Evolutionary conservation across 2,888 invertebrate species (phyloP).

Genomic region (Mimas tiliae): DNA sequence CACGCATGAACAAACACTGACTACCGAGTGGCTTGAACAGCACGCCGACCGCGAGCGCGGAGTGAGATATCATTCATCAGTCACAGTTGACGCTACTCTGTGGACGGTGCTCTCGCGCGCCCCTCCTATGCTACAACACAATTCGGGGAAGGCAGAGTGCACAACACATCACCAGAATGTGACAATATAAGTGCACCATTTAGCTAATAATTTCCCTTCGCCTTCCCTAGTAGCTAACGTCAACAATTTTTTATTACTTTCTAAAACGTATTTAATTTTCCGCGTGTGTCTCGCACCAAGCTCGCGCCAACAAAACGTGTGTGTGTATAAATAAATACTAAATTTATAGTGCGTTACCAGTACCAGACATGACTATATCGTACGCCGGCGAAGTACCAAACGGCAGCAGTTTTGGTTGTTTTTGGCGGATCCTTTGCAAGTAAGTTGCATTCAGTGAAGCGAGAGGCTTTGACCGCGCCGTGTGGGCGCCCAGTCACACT

Average conservation of each 20-base stretch:
- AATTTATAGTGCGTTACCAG: slow-evolving; percentile 66
- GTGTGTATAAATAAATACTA: slow-evolving; percentile 79
- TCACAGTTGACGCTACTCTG: slow-evolving; percentile 63
- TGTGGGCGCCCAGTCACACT: slow-evolving; percentile 36
- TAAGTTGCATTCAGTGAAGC: slow-evolving; percentile 75
- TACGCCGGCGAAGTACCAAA: slow-evolving; percentile 96
- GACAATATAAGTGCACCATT: slow-evolving; percentile 70
- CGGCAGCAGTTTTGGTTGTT: slow-evolving; percentile 96
- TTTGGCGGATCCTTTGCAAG: slow-evolving; percentile 95
- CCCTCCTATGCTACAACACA: slow-evolving; percentile 56
- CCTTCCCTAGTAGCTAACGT: slow-evolving; percentile 66
- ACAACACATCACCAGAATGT: slow-evolving; percentile 77
- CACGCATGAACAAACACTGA: slow-evolving; percentile 59
- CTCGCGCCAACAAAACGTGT: slow-evolving; percentile 77
- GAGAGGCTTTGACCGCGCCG: slow-evolving; percentile 44
- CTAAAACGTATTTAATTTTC: slow-evolving; percentile 81
- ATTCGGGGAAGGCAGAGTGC: slow-evolving; percentile 67
- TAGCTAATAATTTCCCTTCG: slow-evolving; percentile 68
- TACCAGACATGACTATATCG: slow-evolving; percentile 91
- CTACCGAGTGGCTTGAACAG: slow-evolving; percentile 57
- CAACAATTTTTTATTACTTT: slow-evolving; percentile 77
- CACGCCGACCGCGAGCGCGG: slow-evolving; percentile 51
- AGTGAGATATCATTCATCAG: slow-evolving; percentile 59
- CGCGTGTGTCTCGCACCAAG: slow-evolving; percentile 76
- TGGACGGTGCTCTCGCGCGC: slow-evolving; percentile 65